These are phyloP conservation scores for Geophilus truncorum DNA, from an alignment of 2,888 invertebrate species.

Conservation along the genomic window DNA sequence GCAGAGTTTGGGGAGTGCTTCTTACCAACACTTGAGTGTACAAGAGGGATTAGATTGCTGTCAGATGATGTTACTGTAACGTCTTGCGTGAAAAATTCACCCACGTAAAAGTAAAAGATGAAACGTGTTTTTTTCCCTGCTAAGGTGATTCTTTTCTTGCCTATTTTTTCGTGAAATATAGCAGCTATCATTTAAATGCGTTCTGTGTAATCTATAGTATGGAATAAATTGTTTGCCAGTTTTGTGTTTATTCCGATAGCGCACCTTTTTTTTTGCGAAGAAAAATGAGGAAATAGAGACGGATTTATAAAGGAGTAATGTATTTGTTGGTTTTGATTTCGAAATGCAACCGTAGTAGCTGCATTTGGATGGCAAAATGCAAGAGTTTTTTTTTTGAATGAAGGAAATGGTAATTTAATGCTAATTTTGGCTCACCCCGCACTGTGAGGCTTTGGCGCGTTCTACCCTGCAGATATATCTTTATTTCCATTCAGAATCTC, in stretches of 20 bases:
- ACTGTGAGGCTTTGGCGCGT: neutral
- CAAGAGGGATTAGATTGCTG: neutral
- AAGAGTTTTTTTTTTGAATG: neutral
- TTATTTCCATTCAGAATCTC: neutral
- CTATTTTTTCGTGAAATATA: neutral
- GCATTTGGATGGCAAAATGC: too few species aligned
- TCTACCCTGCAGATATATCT: neutral
- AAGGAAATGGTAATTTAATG: neutral
- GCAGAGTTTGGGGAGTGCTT: neutral
- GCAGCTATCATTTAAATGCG: neutral
- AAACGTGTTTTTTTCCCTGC: neutral
- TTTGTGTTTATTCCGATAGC: neutral
- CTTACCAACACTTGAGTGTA: neutral
- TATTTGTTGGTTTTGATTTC: neutral
- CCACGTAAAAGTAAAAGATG: neutral
- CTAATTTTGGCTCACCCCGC: neutral
- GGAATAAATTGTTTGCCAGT: neutral
- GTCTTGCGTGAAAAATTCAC: neutral
- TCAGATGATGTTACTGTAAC: neutral
- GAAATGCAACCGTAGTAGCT: neutral
- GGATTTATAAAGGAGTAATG: neutral
- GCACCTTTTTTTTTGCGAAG: neutral
- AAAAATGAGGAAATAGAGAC: neutral
- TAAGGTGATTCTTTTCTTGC: neutral
- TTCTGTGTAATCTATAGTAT: neutral